phyloP scores from a whole-genome alignment of 92 coral and sea anemone species.

The Siderastrea siderea region DNA sequence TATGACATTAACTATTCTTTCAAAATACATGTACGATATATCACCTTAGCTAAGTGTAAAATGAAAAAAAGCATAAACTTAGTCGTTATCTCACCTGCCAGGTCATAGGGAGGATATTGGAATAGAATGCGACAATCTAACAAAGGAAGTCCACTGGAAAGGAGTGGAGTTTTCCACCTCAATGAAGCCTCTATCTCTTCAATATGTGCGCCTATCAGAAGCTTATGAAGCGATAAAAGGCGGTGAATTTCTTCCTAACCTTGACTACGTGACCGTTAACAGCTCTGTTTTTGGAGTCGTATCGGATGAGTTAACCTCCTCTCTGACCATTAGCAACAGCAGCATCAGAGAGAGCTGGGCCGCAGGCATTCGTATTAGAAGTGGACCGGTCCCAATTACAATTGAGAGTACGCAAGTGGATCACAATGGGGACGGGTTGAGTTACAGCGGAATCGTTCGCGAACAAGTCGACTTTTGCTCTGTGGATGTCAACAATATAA shows the following conservation, averaged over 20 bases:
- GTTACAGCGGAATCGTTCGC: background rate
- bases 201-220: conserved; percentile 46
- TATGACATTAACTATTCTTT: background rate
- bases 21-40: background rate
- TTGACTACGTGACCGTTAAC: conserved; percentile 48
- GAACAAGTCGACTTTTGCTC: conserved; percentile 41
- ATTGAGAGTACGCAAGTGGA: conserved; percentile 42
- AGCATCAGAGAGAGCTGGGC: conserved; percentile 32
- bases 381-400: conserved; percentile 15
- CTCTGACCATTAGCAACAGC: conserved; percentile 48
- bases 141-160: conserved; percentile 45
- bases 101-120: conserved; percentile 56
- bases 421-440: conserved; percentile 52
- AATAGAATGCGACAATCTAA: conserved; percentile 48
- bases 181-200: conserved; percentile 30
- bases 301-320: conserved; percentile 17
- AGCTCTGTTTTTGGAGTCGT: conserved; percentile 43
- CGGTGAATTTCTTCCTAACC: conserved; percentile 27
- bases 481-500: background rate
- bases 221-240: conserved; percentile 61
- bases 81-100: background rate
- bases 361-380: conserved; percentile 51
- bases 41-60: background rate
- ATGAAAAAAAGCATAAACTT: no score
- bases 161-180: conserved; percentile 64